Base-by-base conservation (phyloP, 2,888 invertebrate genomes). In the Blastobasis adustella region DNA sequence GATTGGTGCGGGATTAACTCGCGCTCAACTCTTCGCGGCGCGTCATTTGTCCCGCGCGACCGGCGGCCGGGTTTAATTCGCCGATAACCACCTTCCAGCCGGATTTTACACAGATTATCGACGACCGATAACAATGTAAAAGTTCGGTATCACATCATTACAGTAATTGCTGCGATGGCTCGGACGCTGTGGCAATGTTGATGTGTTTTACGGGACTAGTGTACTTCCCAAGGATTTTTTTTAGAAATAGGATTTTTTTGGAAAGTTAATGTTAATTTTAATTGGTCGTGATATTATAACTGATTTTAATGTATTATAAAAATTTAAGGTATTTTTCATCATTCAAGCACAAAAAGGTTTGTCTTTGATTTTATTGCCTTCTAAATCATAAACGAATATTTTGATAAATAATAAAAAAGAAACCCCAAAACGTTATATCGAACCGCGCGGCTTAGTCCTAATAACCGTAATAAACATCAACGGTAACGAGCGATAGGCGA, bases 391-490 rank as follows among this genome's bases (percentile, higher is more conserved):
- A 23, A 23, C 1, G 2, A 23, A 23, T 55, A 54, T 58, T 58
- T 55, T 61, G 62, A 67, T 73, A 69, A 75, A 75, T 71, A 76
- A 74, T 76, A 77, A 71, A 73, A 81, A 82, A 77, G 75, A 81
- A 78, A 67, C 74, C 71, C 73, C 69, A 73, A 76, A 78, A 77
- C 77, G 77, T 79, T 77, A 80, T 79, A 83, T 79, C 77, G 75
- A 79, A 79, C 76, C 76, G 71, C 77, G 72, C 73, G 82, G 81
- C 81, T 84, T 81, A 83, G 76, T 78, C 83, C 84, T 87, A 86
- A 87, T 87, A 86, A 85, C 86, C 76, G 83, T 83, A 87, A 87
- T 87, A 86, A 87, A 87, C 87, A 88, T 87, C 79, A 82, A 79
- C 82, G 75, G 84, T 85, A 87, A 85, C 86, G 87, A 84, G 87